Conservation (phyloP, 2,888 invertebrate species). For the Chloroclystis v-ata region DNA sequence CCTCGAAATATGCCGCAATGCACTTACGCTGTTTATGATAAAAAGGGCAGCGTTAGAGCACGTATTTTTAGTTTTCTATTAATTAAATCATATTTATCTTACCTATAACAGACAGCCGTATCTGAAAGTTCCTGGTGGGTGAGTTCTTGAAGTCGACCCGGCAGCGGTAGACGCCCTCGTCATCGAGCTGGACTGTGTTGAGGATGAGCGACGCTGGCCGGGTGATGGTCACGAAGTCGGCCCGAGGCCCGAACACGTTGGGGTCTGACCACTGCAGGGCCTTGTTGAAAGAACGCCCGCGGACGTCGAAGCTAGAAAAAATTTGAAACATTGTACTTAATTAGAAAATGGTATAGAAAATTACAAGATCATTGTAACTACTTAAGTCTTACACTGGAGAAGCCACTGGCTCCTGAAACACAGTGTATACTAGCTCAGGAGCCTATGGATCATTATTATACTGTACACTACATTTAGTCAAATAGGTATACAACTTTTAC, state of each 20-base stretch:
- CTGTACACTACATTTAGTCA: no score
- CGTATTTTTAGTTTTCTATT: background rate
- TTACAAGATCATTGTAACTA: no score
- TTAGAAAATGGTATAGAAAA: no score
- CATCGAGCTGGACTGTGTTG: conserved; percentile 89
- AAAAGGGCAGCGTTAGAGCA: no score
- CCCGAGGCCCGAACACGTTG: conserved; percentile 89
- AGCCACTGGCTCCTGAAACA: no score
- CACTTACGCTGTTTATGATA: no score
- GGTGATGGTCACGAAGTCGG: conserved; percentile 89
- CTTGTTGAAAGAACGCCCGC: conserved; percentile 88
- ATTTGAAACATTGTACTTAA: no score
- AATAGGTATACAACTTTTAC: no score
- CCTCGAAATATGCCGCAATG: no score
- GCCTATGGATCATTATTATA: no score
- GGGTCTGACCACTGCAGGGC: conserved; percentile 91
- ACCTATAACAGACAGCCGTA: conserved; percentile 94
- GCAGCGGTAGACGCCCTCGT: conserved; percentile 92
- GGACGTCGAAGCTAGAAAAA: conserved; percentile 86
- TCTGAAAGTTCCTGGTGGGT: conserved; percentile 91
- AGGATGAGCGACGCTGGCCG: conserved; percentile 89
- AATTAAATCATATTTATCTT: conserved; percentile 57
- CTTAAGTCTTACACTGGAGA: no score
- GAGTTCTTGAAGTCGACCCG: conserved; percentile 94
- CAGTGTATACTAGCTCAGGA: no score